Percentiles rank a stretch among this genome's conserved stretches.
These are phyloP conservation scores for Idaea biselata DNA, from an alignment of 2,888 invertebrate genomes.

Conservation along the genomic window DNA sequence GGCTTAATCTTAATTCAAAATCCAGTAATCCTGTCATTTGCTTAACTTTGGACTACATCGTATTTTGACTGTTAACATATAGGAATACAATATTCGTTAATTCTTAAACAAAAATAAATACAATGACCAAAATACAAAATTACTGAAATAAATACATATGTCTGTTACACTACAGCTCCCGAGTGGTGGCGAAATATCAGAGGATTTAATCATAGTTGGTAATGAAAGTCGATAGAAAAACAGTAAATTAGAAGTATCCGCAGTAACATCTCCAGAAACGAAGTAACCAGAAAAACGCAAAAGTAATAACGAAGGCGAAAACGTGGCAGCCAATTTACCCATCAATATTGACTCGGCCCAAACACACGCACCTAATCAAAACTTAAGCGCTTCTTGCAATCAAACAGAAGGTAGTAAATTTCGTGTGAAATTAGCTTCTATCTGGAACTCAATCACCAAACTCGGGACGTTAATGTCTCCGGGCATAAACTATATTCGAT, in stretches of 20 bases:
- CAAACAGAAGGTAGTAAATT: slow-evolving; percentile 34
- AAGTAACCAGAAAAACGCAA: slow-evolving; percentile 5
- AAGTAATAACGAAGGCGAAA: slow-evolving; percentile 17
- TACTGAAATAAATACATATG: no score
- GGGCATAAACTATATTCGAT: slow-evolving; percentile 43
- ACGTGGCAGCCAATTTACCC: slow-evolving; percentile 19
- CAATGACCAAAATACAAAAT: no score
- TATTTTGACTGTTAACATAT: no score
- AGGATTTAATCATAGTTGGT: neutral
- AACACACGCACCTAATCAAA: slow-evolving; percentile 35
- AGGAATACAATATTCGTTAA: no score
- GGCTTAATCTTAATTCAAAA: no score
- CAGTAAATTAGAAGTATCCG: neutral
- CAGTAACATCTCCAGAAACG: neutral
- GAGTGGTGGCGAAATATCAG: neutral
- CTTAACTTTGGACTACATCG: no score
- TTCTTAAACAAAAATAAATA: no score
- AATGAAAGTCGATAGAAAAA: neutral
- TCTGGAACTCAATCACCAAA: slow-evolving; percentile 36
- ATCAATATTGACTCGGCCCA: slow-evolving; percentile 23
- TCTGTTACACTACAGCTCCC: neutral
- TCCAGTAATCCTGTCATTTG: no score
- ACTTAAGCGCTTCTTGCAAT: slow-evolving; percentile 33
- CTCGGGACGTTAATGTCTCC: slow-evolving; percentile 33
- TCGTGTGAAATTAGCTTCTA: slow-evolving; percentile 33